Evolutionary conservation across 2,888 invertebrate genomes (phyloP).

Genomic region (Ophion ventricosus): DNA sequence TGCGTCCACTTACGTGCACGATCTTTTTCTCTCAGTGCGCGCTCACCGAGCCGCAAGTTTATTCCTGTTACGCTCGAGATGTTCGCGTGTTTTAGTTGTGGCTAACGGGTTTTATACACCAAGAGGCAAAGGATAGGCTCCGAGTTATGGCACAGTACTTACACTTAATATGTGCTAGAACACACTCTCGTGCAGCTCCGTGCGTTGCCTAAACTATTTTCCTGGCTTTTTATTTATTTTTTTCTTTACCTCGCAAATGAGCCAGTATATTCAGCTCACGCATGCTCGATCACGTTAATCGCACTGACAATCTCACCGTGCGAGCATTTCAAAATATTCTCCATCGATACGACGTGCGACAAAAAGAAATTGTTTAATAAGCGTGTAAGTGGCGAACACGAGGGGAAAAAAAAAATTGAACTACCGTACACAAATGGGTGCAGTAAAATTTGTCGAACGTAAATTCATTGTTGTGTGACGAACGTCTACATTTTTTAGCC

Average conservation of each 20-base stretch:
- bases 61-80: conserved; percentile 59
- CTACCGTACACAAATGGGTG: too few species aligned
- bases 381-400: not conserved
- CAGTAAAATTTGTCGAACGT: too few species aligned
- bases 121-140: conserved; percentile 30
- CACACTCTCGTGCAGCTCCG: conserved; percentile 25
- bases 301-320: conserved; percentile 50
- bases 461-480: too few species aligned
- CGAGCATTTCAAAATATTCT: conserved; percentile 1
- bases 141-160: conserved; percentile 34
- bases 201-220: conserved; percentile 16
- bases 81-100: conserved; percentile 49
- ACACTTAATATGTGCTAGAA: conserved; percentile 39
- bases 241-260: conserved; percentile 67
- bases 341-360: not conserved
- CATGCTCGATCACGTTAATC: conserved; percentile 77
- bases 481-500: too few species aligned
- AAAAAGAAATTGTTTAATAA: not conserved
- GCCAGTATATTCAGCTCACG: conserved; percentile 75
- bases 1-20: conserved; percentile 28
- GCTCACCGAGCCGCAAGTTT: conserved; percentile 30
- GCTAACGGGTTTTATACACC: conserved; percentile 52
- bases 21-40: conserved; percentile 12
- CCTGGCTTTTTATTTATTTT: conserved; percentile 11
- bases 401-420: not conserved